These are phyloP conservation scores for Hoplostethus mediterraneus DNA, from an alignment of 2,797 vertebrate species.

Conservation along the genomic window DNA sequence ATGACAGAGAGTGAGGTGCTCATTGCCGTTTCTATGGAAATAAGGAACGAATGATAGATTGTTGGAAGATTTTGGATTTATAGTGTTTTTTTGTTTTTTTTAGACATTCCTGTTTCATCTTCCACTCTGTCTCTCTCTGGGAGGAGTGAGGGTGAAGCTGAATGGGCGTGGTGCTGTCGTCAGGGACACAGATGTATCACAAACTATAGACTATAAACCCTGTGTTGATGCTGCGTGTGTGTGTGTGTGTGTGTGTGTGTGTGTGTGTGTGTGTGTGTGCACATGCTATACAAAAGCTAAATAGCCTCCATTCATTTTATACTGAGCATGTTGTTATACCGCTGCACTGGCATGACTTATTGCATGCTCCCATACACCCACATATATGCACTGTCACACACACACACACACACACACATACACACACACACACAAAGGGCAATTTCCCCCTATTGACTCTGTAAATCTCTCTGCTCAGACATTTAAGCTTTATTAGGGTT, in stretches of 20 bases:
- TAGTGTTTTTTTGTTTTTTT: constrained; percentile 6
- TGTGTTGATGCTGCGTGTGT: neutral
- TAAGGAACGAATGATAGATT: constrained; percentile 64
- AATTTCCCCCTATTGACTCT: constrained; percentile 28
- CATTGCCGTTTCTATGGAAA: constrained; percentile 71
- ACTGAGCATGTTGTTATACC: constrained; percentile 29
- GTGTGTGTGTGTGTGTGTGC: neutral
- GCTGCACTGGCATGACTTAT: constrained; percentile 48
- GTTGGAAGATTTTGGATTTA: constrained; percentile 47
- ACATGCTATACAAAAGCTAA: constrained; percentile 20
- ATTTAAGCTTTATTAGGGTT: no score
- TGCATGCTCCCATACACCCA: constrained; percentile 43
- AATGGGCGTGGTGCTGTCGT: constrained; percentile 1
- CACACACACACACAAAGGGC: constrained; percentile 15
- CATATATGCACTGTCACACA: constrained; percentile 27
- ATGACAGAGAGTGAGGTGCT: constrained; percentile 35
- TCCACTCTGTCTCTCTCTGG: neutral
- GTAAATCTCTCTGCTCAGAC: neutral
- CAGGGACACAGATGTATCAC: neutral
- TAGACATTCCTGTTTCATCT: constrained; percentile 13
- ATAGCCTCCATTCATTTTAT: constrained; percentile 27
- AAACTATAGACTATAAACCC: constrained; percentile 9
- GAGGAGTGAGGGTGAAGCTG: neutral
- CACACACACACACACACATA: constrained; percentile 42
- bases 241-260: constrained; percentile 2